Evolutionary conservation across 1,140 invertebrate species (phyloP).

Genomic region (Schlechtendalia chinensis): DNA sequence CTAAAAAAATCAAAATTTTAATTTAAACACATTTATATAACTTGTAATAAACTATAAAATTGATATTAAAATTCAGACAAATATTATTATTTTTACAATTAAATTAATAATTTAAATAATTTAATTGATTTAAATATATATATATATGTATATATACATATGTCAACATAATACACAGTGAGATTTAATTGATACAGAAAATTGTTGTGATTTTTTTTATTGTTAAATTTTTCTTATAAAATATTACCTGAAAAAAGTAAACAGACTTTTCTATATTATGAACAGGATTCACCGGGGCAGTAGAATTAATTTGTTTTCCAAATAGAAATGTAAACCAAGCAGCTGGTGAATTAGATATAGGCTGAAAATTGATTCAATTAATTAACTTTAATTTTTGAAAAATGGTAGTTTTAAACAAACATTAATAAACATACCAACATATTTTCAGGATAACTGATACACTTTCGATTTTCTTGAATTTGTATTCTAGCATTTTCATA

Average conservation of each 20-base stretch:
- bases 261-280: constrained; percentile 28
- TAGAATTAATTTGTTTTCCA: constrained; percentile 31
- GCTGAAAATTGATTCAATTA: constrained; percentile 11
- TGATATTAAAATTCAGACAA: no score
- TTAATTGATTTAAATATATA: no score
- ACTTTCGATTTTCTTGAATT: neutral
- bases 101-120: no score
- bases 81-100: no score
- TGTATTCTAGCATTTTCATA: constrained; percentile 14
- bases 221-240: neutral
- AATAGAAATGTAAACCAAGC: constrained; percentile 36
- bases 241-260: constrained; percentile 29
- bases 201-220: neutral
- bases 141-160: no score
- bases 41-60: no score
- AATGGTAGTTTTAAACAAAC: neutral
- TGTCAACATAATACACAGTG: no score
- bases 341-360: constrained; percentile 11
- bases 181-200: no score
- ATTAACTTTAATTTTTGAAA: neutral
- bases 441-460: constrained; percentile 12
- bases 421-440: constrained; percentile 2
- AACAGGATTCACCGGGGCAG: constrained; percentile 18
- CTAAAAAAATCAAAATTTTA: constrained; percentile 26
- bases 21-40: neutral